Evolutionary conservation across 2,888 invertebrate species (phyloP).

Genomic region (Lasioglossum lativentre): DNA sequence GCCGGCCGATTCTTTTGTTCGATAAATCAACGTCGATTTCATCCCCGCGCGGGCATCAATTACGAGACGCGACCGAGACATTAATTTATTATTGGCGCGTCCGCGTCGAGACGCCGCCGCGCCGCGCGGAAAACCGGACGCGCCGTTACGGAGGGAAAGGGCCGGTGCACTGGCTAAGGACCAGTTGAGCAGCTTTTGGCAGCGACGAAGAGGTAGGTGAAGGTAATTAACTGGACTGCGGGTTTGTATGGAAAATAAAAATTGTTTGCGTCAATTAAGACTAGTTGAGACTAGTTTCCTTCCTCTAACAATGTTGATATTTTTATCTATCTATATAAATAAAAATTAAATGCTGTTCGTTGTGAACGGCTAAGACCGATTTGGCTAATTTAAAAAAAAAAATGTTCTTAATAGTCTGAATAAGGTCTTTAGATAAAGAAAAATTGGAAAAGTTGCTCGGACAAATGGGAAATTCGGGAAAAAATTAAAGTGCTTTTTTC

Average conservation of each 20-base stretch:
- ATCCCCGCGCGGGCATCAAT: conserved; percentile 76
- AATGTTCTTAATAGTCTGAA: too few species aligned
- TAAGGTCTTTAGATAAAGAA: too few species aligned
- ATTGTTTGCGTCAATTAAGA: too few species aligned
- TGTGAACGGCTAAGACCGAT: too few species aligned
- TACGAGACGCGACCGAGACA: conserved; percentile 74
- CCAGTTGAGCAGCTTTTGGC: conserved; percentile 73
- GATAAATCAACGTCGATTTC: conserved; percentile 81
- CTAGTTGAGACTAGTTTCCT: too few species aligned
- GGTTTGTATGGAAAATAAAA: background rate
- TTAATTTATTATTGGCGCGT: conserved; percentile 78
- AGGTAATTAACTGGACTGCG: background rate
- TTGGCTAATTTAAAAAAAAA: too few species aligned
- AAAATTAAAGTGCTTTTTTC: too few species aligned
- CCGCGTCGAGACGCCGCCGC: conserved; percentile 45
- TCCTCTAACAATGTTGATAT: background rate
- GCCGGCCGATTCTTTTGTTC: conserved; percentile 68
- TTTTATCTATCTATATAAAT: too few species aligned
- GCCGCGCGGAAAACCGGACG: conserved; percentile 49
- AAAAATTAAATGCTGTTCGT: too few species aligned
- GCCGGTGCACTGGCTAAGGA: background rate
- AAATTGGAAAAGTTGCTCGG: too few species aligned
- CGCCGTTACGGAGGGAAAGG: background rate
- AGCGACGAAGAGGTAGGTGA: conserved; percentile 67
- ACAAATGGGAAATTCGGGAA: too few species aligned